phyloP scores from a whole-genome alignment of 2,797 vertebrate species.

The Loriculus beryllinus region DNA sequence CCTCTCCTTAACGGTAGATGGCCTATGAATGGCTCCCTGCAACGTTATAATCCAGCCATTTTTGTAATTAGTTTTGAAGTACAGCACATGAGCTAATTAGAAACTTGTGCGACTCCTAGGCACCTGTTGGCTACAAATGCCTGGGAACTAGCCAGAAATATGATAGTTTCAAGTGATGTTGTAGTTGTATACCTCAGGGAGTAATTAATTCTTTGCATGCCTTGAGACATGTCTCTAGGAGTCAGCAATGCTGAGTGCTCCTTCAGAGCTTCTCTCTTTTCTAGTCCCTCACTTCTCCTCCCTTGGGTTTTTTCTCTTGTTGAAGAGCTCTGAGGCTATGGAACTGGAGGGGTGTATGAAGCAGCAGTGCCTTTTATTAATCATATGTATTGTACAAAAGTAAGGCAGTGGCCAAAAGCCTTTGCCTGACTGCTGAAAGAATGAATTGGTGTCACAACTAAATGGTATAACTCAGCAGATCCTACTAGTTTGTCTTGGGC shows the following conservation, averaged over 20 bases:
- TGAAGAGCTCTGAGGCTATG: neutral
- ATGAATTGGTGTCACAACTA: neutral
- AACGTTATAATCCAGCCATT: conserved; percentile 64
- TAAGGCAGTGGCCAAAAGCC: neutral
- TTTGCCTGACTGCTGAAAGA: neutral
- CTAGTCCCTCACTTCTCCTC: rapidly evolving
- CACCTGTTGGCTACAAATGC: conserved; percentile 46
- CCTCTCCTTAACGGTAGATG: conserved; percentile 56
- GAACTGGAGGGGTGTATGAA: neutral
- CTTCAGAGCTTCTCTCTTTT: neutral
- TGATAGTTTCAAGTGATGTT: conserved; percentile 17
- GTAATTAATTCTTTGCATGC: conserved; percentile 33
- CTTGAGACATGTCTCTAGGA: neutral
- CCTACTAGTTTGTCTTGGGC: neutral
- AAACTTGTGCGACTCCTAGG: conserved; percentile 48
- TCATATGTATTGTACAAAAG: rapidly evolving
- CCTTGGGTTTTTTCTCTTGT: neutral
- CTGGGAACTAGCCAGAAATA: conserved; percentile 41
- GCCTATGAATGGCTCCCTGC: conserved; percentile 54
- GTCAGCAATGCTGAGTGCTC: neutral
- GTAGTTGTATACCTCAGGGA: neutral
- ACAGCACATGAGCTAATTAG: conserved; percentile 65
- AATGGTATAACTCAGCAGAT: neutral
- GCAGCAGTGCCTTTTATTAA: neutral
- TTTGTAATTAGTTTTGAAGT: conserved; percentile 67